Percentiles rank a stretch among this genome's conserved stretches.
These are phyloP conservation scores for Stichopus chloronotus DNA, from an alignment of 35 echinoderm and acorn worm genomes.

Conservation along the genomic window DNA sequence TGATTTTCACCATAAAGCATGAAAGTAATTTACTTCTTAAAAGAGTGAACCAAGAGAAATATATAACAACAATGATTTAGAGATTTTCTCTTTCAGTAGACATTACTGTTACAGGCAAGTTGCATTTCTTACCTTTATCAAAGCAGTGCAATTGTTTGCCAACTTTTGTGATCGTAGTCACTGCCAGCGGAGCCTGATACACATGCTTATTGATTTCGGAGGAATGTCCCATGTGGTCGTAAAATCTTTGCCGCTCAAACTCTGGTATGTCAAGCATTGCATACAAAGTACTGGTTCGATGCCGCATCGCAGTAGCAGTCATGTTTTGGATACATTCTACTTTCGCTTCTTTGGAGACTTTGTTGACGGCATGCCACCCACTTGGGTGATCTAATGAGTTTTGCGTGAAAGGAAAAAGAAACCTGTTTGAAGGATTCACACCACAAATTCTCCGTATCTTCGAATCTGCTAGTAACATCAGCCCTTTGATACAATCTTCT, in stretches of 20 bases:
- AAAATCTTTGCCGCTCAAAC: neutral
- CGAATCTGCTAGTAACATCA: neutral
- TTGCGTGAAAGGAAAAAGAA: neutral
- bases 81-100: too few species aligned
- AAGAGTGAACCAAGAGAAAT: too few species aligned
- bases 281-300: too few species aligned
- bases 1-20: too few species aligned
- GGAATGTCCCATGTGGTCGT: constrained; percentile 22
- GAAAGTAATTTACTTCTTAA: too few species aligned
- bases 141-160: neutral
- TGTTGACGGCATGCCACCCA: neutral
- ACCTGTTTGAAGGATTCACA: neutral
- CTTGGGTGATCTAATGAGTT: neutral
- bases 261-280: neutral
- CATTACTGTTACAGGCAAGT: too few species aligned
- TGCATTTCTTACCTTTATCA: constrained; percentile 5
- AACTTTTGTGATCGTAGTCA: neutral
- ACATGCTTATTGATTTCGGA: neutral
- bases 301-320: too few species aligned
- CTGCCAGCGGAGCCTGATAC: neutral
- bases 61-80: neutral
- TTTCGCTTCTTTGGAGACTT: too few species aligned
- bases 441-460: neutral
- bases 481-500: neutral
- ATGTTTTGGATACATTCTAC: too few species aligned